Percentiles rank a stretch among this genome's conserved stretches.
These are phyloP conservation scores for Fukomys damarensis DNA, from an alignment of 2,113 vertebrate genomes.

Conservation along the genomic window DNA sequence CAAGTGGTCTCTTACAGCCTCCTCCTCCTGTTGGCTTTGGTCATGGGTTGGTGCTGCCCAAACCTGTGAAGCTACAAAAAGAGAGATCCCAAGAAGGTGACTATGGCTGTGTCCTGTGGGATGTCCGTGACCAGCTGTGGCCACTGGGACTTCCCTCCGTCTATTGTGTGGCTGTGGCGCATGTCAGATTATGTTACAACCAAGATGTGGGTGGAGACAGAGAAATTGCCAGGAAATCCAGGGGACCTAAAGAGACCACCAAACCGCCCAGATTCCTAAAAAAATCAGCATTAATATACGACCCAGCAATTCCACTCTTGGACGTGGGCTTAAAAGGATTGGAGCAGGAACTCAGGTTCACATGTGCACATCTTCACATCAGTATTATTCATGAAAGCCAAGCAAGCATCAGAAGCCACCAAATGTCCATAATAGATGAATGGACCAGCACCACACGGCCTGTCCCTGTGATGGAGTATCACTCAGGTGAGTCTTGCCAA, in stretches of 20 bases:
- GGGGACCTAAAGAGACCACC: too few species aligned
- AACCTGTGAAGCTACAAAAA: too few species aligned
- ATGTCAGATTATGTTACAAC: neutral
- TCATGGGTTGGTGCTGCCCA: fast-evolving
- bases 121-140: fast-evolving
- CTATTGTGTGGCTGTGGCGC: neutral
- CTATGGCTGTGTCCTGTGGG: fast-evolving
- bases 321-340: fast-evolving
- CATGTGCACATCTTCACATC: fast-evolving
- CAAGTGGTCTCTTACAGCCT: fast-evolving
- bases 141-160: neutral
- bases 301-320: neutral
- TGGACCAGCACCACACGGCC: neutral
- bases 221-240: fast-evolving
- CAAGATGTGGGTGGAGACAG: neutral
- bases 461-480: fast-evolving
- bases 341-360: fast-evolving
- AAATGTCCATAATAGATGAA: neutral
- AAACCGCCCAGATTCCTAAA: neutral
- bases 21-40: neutral
- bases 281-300: neutral
- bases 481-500: neutral
- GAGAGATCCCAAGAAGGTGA: too few species aligned
- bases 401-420: neutral
- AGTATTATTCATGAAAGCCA: fast-evolving